Evolutionary conservation across 1,140 invertebrate species (phyloP), one percentile per base, ranked within the genome.

Genomic region (Condylostylus longicornis): DNA sequence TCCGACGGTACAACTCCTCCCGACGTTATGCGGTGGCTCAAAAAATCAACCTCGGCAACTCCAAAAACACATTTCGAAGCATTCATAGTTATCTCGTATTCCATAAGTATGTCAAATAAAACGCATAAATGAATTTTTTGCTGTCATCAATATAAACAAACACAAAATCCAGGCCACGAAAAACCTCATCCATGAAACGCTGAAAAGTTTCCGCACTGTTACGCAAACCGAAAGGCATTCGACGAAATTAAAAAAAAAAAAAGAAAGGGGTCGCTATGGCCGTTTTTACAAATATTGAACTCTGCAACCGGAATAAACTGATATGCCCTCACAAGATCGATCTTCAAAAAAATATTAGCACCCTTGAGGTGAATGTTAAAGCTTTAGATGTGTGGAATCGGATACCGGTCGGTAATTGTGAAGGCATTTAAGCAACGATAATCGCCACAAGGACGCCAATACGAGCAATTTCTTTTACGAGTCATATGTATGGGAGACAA

Each of bases 301-400:
- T 20, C 19, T 1, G 31, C 33, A 6, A 62, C 42, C 1, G 55
- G 59, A 4, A 63, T 53, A 19, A 61, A 68, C 49, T 64, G 60
- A 44, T 63, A 73, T 0, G 68, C 70, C 8, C 48, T 46, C 0
- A 47, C 41, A 8, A 72, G 33, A 53, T 73, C 68, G 0, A 72
- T 33, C 2, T 41, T 49, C 1, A 53, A 55, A 38, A 71, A 71
- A 23, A 55, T 50, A 5, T 35, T 54, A 5, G 46, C 44, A 2
- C 58, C 61, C 1, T 42, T 20, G 1, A 72, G 39, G 4, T 33
- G 35, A 19, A 47, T 35, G 0, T 48, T 34, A 30, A 57, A 54
- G 42, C 64, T 58, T 18, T 53, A 39, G 14, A 56, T 42, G 23
- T 45, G 41, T 0, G 53, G 46, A 1, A 57, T 43, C 30, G 43